Conservation (phyloP, 2,797 vertebrate species). For the Peromyscus eremicus region DNA sequence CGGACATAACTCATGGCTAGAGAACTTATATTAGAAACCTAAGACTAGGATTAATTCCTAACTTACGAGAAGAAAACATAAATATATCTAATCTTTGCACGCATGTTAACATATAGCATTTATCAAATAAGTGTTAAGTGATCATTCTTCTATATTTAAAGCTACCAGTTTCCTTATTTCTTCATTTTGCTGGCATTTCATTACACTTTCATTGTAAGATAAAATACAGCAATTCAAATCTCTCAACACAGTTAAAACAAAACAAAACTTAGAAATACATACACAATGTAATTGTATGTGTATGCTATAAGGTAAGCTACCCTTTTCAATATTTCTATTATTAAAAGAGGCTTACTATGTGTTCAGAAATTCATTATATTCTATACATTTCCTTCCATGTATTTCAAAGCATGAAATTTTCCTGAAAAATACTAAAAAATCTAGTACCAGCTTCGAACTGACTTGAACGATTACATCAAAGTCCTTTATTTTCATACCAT, state of each 20-base stretch:
- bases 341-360: background rate
- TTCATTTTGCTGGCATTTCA: conserved; percentile 26
- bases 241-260: background rate
- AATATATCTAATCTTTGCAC: background rate
- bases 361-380: background rate
- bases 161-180: background rate
- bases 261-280: background rate
- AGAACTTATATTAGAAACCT: background rate
- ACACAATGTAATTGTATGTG: background rate
- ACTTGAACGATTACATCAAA: conserved; percentile 56
- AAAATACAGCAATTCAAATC: conserved; percentile 1
- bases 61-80: background rate
- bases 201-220: background rate
- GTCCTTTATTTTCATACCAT: conserved; percentile 50
- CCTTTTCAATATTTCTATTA: conserved; percentile 28
- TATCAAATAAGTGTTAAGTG: background rate
- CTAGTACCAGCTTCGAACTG: background rate
- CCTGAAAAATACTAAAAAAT: background rate
- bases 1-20: background rate
- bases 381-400: background rate
- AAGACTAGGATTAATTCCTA: background rate
- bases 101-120: background rate
- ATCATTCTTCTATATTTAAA: background rate
- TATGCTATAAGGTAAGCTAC: background rate
- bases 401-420: background rate